These are phyloP conservation scores for Brachionus asplanchnoidis DNA, from an alignment of 1,140 invertebrate species.

Conservation along the genomic window DNA sequence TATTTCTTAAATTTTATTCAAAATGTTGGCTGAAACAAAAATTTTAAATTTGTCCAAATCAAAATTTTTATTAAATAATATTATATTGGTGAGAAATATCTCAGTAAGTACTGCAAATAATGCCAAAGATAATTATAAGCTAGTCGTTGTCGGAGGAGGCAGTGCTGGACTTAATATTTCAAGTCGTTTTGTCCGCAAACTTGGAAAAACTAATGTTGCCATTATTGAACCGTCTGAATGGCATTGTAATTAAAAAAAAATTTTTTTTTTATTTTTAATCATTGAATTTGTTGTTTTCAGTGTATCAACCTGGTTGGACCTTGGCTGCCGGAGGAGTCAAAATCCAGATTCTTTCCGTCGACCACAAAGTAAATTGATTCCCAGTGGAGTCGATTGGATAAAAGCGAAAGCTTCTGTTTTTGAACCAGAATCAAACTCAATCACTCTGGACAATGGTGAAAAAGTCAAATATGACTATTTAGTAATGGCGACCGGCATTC, in stretches of 20 bases:
- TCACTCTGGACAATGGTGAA: slow-evolving; percentile 27
- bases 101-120: neutral
- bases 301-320: slow-evolving; percentile 88
- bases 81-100: neutral
- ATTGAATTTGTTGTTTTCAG: neutral
- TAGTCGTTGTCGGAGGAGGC: slow-evolving; percentile 86
- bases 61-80: neutral
- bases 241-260: neutral
- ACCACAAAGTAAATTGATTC: slow-evolving; percentile 1
- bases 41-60: neutral
- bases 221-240: slow-evolving; percentile 66
- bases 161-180: slow-evolving; percentile 82
- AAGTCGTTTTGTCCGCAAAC: slow-evolving; percentile 69
- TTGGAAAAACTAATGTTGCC: slow-evolving; percentile 68
- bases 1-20: neutral
- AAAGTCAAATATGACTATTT: slow-evolving; percentile 51
- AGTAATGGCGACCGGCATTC: slow-evolving; percentile 70
- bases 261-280: slow-evolving; percentile 57
- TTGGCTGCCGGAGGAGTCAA: slow-evolving; percentile 84
- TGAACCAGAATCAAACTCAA: slow-evolving; percentile 26
- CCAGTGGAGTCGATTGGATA: slow-evolving; percentile 37
- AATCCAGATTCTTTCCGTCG: slow-evolving; percentile 63
- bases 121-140: slow-evolving; percentile 63
- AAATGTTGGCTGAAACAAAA: neutral
- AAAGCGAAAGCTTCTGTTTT: slow-evolving; percentile 1